Percentiles rank a stretch among this genome's conserved stretches.
Evolutionary conservation across 2,797 vertebrate species (phyloP).

Genomic region (Australoheros facetus): DNA sequence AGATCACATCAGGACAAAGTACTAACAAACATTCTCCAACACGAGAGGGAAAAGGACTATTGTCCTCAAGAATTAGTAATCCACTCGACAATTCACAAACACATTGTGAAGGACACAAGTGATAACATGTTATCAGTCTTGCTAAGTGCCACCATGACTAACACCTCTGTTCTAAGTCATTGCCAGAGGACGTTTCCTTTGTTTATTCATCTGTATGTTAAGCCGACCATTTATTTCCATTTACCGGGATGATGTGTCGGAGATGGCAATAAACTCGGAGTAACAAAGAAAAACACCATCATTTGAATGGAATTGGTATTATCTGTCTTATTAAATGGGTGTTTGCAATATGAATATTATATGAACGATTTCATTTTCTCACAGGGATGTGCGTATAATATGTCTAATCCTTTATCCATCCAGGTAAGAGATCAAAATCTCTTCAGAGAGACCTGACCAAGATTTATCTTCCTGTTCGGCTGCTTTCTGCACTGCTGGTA

Average conservation of each 20-base stretch:
- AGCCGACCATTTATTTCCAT: conserved; percentile 67
- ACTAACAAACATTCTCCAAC: conserved; percentile 16
- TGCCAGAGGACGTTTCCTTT: conserved; percentile 61
- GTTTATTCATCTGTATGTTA: conserved; percentile 66
- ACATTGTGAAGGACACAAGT: conserved; percentile 48
- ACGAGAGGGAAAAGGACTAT: conserved; percentile 21
- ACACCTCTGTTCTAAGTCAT: conserved; percentile 41
- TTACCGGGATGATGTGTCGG: conserved; percentile 53
- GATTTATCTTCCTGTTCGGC: too few relatives aligned
- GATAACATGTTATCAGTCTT: conserved; percentile 57
- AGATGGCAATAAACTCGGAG: conserved; percentile 58
- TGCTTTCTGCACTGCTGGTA: too few relatives aligned
- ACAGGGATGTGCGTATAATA: neutral
- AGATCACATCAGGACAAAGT: conserved; percentile 17
- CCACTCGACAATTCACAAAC: conserved; percentile 23
- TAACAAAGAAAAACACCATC: conserved; percentile 64
- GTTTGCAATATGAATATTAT: conserved; percentile 64
- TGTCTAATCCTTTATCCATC: neutral
- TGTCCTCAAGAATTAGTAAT: conserved; percentile 50
- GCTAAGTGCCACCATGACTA: conserved; percentile 56
- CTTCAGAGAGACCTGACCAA: neutral
- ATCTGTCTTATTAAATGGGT: conserved; percentile 70
- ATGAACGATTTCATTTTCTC: conserved; percentile 50
- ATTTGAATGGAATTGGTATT: conserved; percentile 68
- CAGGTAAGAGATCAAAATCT: neutral